Evolutionary conservation across 2,888 invertebrate genomes (phyloP).

Genomic region (Aspidiotus rigidus): DNA sequence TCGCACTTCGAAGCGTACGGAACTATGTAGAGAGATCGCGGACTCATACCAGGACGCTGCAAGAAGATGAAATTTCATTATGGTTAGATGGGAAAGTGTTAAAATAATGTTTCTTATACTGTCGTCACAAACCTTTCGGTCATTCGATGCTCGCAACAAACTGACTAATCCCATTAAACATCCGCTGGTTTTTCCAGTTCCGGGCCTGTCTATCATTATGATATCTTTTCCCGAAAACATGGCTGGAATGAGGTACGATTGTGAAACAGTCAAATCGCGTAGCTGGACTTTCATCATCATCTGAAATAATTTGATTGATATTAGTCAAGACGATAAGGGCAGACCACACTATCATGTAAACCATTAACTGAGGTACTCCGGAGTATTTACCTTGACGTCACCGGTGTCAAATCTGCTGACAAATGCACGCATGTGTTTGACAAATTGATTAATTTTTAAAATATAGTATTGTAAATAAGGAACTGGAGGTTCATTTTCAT

Average conservation of each 20-base stretch:
- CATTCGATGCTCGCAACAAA: background rate
- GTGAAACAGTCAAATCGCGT: slow-evolving; percentile 1
- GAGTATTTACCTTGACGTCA: too few species aligned
- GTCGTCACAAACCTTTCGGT: too few species aligned
- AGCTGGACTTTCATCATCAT: slow-evolving; percentile 3
- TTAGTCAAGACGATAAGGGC: too few species aligned
- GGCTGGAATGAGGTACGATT: slow-evolving; percentile 21
- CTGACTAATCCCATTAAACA: slow-evolving; percentile 2
- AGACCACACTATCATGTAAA: too few species aligned
- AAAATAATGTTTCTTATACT: too few species aligned
- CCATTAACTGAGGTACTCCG: too few species aligned
- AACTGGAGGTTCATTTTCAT: too few species aligned
- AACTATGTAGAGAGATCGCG: slow-evolving; percentile 9
- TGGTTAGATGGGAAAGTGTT: background rate
- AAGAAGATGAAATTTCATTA: background rate
- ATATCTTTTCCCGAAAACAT: slow-evolving; percentile 15
- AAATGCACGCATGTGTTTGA: too few species aligned
- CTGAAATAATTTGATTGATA: background rate
- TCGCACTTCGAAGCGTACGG: slow-evolving; percentile 23
- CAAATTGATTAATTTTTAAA: too few species aligned
- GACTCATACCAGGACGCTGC: slow-evolving; percentile 11
- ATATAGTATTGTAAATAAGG: too few species aligned
- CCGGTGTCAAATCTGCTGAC: too few species aligned
- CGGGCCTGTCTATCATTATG: slow-evolving; percentile 3
- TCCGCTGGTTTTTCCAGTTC: slow-evolving; percentile 14